Percentiles rank a stretch among this genome's conserved stretches.
Evolutionary conservation across 1,140 invertebrate species (phyloP).

Genomic region (Zaprionus vittiger): DNA sequence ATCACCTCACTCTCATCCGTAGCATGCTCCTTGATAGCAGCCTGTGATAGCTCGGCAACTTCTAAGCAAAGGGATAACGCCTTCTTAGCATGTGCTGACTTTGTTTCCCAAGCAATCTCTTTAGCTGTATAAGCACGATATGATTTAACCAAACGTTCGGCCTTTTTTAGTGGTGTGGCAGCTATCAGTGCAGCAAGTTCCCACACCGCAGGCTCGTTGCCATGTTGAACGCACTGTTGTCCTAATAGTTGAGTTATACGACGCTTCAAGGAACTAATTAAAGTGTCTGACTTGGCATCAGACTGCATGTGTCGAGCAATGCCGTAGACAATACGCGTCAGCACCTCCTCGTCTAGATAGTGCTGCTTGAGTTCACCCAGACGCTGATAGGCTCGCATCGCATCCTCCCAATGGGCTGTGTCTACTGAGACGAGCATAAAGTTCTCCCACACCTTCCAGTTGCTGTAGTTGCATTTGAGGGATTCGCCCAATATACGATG

Average conservation of each 20-base stretch:
- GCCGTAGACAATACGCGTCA: slow-evolving; percentile 90
- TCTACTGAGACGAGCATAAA: slow-evolving; percentile 93
- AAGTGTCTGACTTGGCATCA: slow-evolving; percentile 72
- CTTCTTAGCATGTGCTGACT: slow-evolving; percentile 84
- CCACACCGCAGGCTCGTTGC: slow-evolving; percentile 91
- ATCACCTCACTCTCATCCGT: slow-evolving; percentile 58
- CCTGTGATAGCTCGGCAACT: slow-evolving; percentile 83
- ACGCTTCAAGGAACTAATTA: slow-evolving; percentile 85
- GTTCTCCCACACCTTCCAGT: slow-evolving; percentile 99
- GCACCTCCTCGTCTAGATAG: slow-evolving; percentile 91
- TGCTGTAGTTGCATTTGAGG: slow-evolving; percentile 96
- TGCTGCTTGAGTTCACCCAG: slow-evolving; percentile 93
- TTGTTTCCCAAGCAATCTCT: slow-evolving; percentile 86
- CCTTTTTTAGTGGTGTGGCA: slow-evolving; percentile 86
- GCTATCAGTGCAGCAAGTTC: slow-evolving; percentile 91
- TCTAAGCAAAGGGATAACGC: slow-evolving; percentile 85
- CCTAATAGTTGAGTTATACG: slow-evolving; percentile 92
- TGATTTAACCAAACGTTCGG: slow-evolving; percentile 87
- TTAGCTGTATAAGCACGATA: slow-evolving; percentile 87
- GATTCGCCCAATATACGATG: slow-evolving; percentile 94
- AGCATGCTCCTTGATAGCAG: slow-evolving; percentile 67
- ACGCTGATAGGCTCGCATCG: slow-evolving; percentile 93
- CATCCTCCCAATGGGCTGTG: slow-evolving; percentile 90
- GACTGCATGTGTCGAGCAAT: slow-evolving; percentile 88
- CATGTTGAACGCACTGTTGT: slow-evolving; percentile 89